phyloP scores from a whole-genome alignment of 2,797 vertebrate species.

The Xenopus petersii region DNA sequence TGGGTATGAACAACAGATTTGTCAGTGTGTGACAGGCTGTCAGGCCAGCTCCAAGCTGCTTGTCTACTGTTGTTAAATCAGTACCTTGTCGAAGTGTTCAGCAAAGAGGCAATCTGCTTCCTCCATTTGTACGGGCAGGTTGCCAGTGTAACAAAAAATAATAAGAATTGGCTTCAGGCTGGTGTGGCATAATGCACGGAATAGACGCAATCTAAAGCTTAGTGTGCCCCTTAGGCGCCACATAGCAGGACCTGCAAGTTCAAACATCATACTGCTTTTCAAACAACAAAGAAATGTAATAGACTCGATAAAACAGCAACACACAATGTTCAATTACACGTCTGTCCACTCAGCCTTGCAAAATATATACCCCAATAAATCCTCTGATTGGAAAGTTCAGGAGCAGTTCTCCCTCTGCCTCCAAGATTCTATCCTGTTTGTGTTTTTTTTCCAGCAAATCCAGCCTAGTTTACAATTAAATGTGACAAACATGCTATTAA shows the following conservation, averaged over 20 bases:
- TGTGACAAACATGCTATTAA: conserved; percentile 47
- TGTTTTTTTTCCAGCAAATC: conserved; percentile 14
- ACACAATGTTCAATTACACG: conserved; percentile 22
- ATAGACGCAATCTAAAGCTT: conserved; percentile 66
- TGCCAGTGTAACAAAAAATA: conserved; percentile 67
- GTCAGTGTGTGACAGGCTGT: conserved; percentile 93
- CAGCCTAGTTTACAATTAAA: conserved; percentile 39
- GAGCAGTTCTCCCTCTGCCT: no score
- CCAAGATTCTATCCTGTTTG: no score
- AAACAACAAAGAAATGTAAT: conserved; percentile 59
- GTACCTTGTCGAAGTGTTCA: conserved; percentile 72
- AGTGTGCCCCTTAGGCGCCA: conserved; percentile 58
- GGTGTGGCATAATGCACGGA: conserved; percentile 67
- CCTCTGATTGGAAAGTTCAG: conserved; percentile 14
- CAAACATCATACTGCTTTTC: conserved; percentile 52
- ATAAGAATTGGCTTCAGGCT: conserved; percentile 70
- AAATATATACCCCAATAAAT: conserved; percentile 30
- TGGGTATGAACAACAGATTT: conserved; percentile 92
- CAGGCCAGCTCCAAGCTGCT: conserved; percentile 91
- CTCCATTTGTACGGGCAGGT: conserved; percentile 64
- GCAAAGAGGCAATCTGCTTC: conserved; percentile 77
- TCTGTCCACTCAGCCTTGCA: conserved; percentile 25
- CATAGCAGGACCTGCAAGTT: conserved; percentile 56
- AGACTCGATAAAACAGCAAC: conserved; percentile 49
- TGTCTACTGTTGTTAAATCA: conserved; percentile 93